Conservation (phyloP, 2,113 vertebrate species). For the Channa maculata region DNA sequence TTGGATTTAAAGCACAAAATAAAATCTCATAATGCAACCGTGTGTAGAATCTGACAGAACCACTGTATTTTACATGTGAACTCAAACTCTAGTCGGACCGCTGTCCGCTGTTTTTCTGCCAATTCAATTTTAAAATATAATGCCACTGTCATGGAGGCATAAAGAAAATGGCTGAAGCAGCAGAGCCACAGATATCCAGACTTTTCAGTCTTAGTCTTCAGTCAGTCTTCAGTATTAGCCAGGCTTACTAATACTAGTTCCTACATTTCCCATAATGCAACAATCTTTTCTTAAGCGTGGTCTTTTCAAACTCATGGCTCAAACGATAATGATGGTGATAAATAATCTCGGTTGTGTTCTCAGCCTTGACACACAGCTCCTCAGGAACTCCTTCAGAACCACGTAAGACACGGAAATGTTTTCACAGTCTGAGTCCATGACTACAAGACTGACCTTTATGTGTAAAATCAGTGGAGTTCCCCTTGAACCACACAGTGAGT, state of each 20-base stretch:
- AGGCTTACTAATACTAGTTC: not conserved
- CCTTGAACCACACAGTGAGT: constrained; percentile 17
- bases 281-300: not conserved
- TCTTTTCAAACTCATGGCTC: not conserved
- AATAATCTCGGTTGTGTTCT: not conserved
- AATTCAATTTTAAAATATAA: too few relatives aligned
- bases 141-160: too few relatives aligned
- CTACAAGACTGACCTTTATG: constrained; percentile 20
- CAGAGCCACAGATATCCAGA: not conserved
- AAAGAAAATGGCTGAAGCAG: too few relatives aligned
- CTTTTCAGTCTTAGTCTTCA: not conserved
- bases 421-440: constrained; percentile 5
- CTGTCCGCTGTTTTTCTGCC: too few relatives aligned
- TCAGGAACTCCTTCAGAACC: not conserved
- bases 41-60: too few relatives aligned
- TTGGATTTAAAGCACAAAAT: too few relatives aligned
- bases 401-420: constrained; percentile 3
- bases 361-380: not conserved
- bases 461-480: constrained; percentile 18
- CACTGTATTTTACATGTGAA: too few relatives aligned
- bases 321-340: not conserved
- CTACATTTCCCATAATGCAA: not conserved
- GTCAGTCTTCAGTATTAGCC: too few relatives aligned
- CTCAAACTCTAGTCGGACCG: too few relatives aligned
- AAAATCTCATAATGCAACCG: too few relatives aligned